Base-by-base conservation (phyloP, 2,797 vertebrate genomes). In the Gallinago stenura region DNA sequence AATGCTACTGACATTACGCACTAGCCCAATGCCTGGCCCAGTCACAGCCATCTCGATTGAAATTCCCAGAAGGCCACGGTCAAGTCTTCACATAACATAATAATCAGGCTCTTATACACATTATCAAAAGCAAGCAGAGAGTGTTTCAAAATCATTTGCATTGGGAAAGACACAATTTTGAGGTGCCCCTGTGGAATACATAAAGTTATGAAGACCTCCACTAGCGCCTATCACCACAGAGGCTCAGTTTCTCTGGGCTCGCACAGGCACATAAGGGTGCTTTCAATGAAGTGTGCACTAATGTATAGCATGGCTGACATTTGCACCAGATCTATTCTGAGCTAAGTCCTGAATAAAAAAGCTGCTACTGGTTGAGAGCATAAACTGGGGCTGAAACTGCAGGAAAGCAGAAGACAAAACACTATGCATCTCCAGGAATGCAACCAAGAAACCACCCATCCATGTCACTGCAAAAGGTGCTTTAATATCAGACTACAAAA, bases 301-400 rank as follows among this genome's bases (percentile, higher is more conserved):
- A 50, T 2, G 8, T 33, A 21, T 3, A 83, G 68, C 37, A 76
- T 2, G 10, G 30, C 37, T 39, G 79, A 30, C 35, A 54, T 21
- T 56, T 51, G 64, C 69, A 81, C 14, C 26, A 53, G 39, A 31
- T 12, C 12, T 54, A 9, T 51, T 50, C 39, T 60, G 26, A 80
- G n/a, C 35, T 77, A 87, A 80, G 73, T 65, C 30, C 39, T 60
- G 28, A 75, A 41, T 22, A 84, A 79, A 85, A 85, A 75, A 69
- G 3, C 11, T 82, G 25, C 24, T 46, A 15, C 20, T 37, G 35
- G 4, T 35, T 62, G 12, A 71, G 35, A 78, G 24, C 30, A 35
- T 62, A 73, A 80, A 54, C 24, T 51, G 33, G 60, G 51, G 62
- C 33, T 60, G 37, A 77, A 77, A 50, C 25, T 15, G 25, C 70